phyloP scores from a whole-genome alignment of 2,888 invertebrate species.

The Nymphalis polychloros region DNA sequence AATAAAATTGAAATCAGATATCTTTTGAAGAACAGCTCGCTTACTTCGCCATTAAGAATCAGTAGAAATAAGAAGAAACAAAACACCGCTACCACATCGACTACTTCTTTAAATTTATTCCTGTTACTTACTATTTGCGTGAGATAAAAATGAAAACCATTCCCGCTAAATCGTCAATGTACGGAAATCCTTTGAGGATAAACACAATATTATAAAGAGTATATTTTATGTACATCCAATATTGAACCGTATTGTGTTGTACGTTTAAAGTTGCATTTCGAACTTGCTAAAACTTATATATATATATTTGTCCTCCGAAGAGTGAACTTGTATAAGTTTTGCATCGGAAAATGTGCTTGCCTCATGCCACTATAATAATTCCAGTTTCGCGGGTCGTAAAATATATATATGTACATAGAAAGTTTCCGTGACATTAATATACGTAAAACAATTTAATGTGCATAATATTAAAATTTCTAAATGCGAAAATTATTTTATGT shows the following conservation, averaged over 20 bases:
- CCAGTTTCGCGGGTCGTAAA: constrained; percentile 2
- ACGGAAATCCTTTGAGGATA: not conserved
- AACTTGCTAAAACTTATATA: not conserved
- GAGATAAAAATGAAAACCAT: constrained; percentile 3
- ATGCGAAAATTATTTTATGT: not conserved
- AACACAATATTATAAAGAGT: not conserved
- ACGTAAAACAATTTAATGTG: too few relatives aligned
- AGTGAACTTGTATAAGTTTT: constrained; percentile 5
- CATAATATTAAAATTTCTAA: too few relatives aligned
- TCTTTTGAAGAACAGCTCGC: not conserved
- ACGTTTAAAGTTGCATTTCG: not conserved
- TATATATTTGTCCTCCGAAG: constrained; percentile 7
- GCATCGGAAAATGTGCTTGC: not conserved
- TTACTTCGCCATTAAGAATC: not conserved
- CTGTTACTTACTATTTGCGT: not conserved
- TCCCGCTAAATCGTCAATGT: not conserved
- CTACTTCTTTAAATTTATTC: not conserved
- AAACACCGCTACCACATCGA: not conserved
- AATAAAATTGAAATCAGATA: not conserved
- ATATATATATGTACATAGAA: not conserved
- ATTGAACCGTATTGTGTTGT: not conserved
- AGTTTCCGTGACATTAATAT: too few relatives aligned
- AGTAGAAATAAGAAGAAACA: not conserved
- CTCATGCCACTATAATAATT: not conserved
- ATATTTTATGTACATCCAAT: not conserved